Evolutionary conservation across 2,113 vertebrate genomes (phyloP).

Genomic region (Sander lucioperca): DNA sequence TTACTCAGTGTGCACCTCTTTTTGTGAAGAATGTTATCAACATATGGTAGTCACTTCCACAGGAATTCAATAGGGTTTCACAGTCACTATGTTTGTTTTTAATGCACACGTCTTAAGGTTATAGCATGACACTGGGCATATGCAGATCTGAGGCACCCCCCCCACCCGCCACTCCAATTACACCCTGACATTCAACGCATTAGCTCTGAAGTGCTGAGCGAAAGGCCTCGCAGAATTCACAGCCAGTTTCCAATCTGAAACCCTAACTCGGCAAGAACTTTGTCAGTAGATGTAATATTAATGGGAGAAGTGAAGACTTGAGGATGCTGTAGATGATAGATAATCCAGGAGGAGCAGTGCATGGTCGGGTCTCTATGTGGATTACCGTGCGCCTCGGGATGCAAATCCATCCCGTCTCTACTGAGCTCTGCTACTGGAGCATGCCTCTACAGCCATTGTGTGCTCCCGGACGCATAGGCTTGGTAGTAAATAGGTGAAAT

Average conservation of each 20-base stretch:
- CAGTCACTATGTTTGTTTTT: neutral
- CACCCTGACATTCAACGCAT: conserved; percentile 64
- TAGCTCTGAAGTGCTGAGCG: conserved; percentile 35
- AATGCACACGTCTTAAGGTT: conserved; percentile 4
- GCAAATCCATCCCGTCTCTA: conserved; percentile 53
- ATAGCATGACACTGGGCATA: conserved; percentile 34
- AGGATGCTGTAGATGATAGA: conserved; percentile 31
- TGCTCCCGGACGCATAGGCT: neutral
- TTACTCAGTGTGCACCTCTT: neutral
- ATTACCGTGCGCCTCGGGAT: conserved; percentile 34
- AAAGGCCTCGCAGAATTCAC: conserved; percentile 54
- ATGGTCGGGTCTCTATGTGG: conserved; percentile 10
- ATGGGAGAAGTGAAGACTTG: conserved; percentile 27
- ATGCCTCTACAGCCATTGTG: conserved; percentile 41
- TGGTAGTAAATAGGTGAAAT: conserved; percentile 57
- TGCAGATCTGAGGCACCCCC: conserved; percentile 35
- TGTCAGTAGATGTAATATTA: conserved; percentile 56
- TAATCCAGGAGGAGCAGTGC: conserved; percentile 22
- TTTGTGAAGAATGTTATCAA: neutral
- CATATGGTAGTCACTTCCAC: neutral
- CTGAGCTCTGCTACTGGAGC: conserved; percentile 29
- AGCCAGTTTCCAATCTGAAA: conserved; percentile 43
- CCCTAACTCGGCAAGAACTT: conserved; percentile 46
- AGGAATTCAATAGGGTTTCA: neutral
- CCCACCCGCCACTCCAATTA: conserved; percentile 56